Base-by-base conservation (phyloP, 2,888 invertebrate species). In the Catocala fraxini region DNA sequence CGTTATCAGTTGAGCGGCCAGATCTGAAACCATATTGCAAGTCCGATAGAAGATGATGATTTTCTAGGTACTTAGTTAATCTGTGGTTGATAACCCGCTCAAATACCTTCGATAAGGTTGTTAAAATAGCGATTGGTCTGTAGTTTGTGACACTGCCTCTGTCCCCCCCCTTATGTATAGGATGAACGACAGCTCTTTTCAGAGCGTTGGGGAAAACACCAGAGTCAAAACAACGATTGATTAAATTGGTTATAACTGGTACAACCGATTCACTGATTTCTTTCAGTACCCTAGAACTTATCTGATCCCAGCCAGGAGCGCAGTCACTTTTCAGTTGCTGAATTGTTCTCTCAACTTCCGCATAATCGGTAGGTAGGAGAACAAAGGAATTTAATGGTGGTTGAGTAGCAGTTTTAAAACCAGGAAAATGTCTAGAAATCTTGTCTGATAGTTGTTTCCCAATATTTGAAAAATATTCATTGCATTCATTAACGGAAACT, bases 361-460 rank as follows among this genome's bases (percentile, higher is more conserved):
- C 43, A 43, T 43, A 10, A 43, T 43, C 43, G 11, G 43, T 43
- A 9, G 43, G 43, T 11, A 43, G 9, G 11, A 43, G 43, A 11
- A 43, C 43, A 11, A 43, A 11, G 11, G 43, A 43, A 10, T 43
- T 43, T 11, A 43, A 9, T 43, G n/a, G n/a, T 43, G 10, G 43
- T 11, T 43, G 9, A 5, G 11, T 39, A 39, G 9, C 39, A 7
- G 6, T 43, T 43, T 43, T 43, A 43, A 43, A 43, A 43, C 52
- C 46, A 77, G 43, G 53, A 11, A 53, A n/a, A 43, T 53, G 53
- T n/a, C 43, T 11, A n/a, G 53, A 43, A 41, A 53, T 53, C 13
- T 13, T 33, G 33, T 53, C 33, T 45, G 53, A 53, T n/a, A 53
- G 12, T 43, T 43, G 39, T 53, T 53, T 43, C 10, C 53, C 53